These are phyloP conservation scores for Podiceps cristatus DNA, from an alignment of 2,113 vertebrate species.

Conservation along the genomic window DNA sequence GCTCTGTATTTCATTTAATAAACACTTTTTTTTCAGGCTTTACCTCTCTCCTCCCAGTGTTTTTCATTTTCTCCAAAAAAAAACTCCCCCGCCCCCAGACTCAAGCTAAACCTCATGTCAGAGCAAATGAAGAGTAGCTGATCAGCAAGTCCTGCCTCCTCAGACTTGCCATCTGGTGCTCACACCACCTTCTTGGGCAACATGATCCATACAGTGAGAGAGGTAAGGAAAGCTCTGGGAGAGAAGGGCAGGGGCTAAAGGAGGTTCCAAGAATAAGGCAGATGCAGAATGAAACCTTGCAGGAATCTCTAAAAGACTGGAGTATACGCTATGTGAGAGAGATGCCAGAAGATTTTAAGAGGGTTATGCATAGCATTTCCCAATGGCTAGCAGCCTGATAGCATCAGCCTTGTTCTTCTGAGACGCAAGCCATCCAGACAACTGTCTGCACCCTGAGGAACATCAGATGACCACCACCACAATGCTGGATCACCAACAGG, in stretches of 20 bases:
- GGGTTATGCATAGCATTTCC: background rate
- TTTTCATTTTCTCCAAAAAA: background rate
- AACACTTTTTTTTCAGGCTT: background rate
- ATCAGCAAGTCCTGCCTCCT: background rate
- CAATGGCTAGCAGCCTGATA: conserved; percentile 20
- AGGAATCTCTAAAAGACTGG: background rate
- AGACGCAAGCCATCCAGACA: background rate
- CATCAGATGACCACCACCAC: background rate
- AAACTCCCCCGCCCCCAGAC: background rate
- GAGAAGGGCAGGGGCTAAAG: background rate
- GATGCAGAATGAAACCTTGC: conserved; percentile 19
- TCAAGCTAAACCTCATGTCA: background rate
- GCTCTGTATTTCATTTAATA: background rate
- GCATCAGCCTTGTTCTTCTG: background rate
- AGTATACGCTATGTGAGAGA: background rate
- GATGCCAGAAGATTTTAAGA: conserved; percentile 29
- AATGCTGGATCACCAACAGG: background rate
- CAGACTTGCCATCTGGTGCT: background rate
- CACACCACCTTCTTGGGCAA: background rate
- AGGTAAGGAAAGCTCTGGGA: background rate
- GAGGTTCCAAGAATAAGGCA: conserved; percentile 6
- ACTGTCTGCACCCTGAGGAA: conserved; percentile 1
- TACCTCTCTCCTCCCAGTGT: background rate
- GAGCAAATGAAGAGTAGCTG: background rate
- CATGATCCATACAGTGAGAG: background rate